Evolutionary conservation across 2,888 invertebrate genomes (phyloP).

Genomic region (Lydus trimaculatus): DNA sequence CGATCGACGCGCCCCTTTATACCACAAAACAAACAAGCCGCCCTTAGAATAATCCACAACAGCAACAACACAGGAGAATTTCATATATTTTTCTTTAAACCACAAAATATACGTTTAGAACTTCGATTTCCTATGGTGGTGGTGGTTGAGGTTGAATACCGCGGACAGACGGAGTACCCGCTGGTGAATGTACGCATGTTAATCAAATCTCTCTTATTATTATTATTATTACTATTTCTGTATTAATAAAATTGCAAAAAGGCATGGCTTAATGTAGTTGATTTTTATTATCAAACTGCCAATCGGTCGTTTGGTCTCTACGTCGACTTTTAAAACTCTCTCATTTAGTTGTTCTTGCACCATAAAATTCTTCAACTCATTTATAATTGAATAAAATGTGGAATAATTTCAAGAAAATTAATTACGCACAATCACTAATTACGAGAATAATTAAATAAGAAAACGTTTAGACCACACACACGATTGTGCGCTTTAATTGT

Average conservation of each 20-base stretch:
- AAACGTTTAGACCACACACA: neutral
- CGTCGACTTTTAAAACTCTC: slow-evolving; percentile 14
- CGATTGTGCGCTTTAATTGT: neutral
- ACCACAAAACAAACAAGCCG: neutral
- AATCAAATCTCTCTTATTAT: slow-evolving; percentile 34
- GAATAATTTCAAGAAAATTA: slow-evolving; percentile 31
- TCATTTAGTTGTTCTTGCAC: slow-evolving; percentile 16
- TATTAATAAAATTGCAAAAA: neutral
- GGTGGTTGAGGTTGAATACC: slow-evolving; percentile 50
- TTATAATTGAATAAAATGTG: slow-evolving; percentile 30
- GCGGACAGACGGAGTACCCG: slow-evolving; percentile 57
- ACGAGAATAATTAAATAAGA: slow-evolving; percentile 2
- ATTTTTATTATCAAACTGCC: too few relatives aligned
- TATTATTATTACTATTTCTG: neutral
- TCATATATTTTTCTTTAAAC: slow-evolving; percentile 11
- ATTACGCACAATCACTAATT: slow-evolving; percentile 29
- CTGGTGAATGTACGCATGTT: slow-evolving; percentile 45
- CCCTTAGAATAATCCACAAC: neutral
- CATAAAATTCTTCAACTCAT: slow-evolving; percentile 34
- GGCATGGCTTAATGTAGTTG: slow-evolving; percentile 18
- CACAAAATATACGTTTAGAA: slow-evolving; percentile 12
- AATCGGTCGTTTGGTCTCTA: slow-evolving; percentile 22
- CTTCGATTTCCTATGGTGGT: slow-evolving; percentile 7
- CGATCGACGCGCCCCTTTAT: slow-evolving; percentile 13
- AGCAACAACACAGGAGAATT: neutral